Conservation (phyloP, 1,140 invertebrate species). For the Mactra quadrangularis region DNA sequence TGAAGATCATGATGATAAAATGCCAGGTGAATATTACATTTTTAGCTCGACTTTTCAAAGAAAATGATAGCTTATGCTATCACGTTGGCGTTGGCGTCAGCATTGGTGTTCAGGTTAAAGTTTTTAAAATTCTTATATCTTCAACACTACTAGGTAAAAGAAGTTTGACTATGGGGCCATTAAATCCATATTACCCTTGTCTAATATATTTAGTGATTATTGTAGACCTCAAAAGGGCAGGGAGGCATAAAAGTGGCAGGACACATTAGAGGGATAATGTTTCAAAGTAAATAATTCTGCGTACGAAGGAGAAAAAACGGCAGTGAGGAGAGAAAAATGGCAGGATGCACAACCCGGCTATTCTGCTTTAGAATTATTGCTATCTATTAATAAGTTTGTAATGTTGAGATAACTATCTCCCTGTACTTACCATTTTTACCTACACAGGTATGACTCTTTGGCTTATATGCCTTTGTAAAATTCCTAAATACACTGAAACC, state of each 20-base stretch:
- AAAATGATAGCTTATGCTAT: neutral
- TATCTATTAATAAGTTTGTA: neutral
- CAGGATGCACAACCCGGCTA: too few relatives aligned
- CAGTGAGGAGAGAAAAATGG: neutral
- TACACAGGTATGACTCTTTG: too few relatives aligned
- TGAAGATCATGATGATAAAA: conserved; percentile 7
- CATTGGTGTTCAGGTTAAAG: neutral
- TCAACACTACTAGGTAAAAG: neutral
- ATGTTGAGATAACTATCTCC: too few relatives aligned
- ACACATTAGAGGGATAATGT: too few relatives aligned
- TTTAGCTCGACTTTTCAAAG: too few relatives aligned
- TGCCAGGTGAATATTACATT: conserved; percentile 34
- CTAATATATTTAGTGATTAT: neutral
- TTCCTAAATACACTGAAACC: too few relatives aligned
- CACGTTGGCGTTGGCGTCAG: neutral
- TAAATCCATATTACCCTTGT: neutral
- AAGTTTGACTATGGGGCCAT: neutral
- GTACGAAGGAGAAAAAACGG: neutral
- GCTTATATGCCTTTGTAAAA: too few relatives aligned
- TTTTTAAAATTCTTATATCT: neutral
- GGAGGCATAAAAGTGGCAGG: too few relatives aligned
- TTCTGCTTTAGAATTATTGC: too few relatives aligned
- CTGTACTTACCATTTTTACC: too few relatives aligned
- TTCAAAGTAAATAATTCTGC: too few relatives aligned
- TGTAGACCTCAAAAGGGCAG: neutral